Evolutionary conservation across 2,797 vertebrate genomes (phyloP).

Genomic region (Anniella stebbinsi): DNA sequence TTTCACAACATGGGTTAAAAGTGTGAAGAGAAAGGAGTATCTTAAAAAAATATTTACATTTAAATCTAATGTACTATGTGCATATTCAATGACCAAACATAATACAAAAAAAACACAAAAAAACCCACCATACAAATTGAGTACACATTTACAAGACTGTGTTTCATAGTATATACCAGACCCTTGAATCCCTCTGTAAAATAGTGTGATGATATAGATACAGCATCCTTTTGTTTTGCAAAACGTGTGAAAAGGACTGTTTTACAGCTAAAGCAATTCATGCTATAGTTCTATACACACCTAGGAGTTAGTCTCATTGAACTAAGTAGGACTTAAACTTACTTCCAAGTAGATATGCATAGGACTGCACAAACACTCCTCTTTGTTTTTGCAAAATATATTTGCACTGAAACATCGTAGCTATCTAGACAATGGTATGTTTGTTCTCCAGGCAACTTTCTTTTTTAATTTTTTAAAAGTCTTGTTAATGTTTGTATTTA

Average conservation of each 20-base stretch:
- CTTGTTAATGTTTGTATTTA: background rate
- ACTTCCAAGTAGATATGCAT: too few relatives aligned
- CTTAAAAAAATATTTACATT: background rate
- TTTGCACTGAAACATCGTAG: background rate
- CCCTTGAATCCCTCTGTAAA: background rate
- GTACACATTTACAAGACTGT: background rate
- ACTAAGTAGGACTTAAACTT: too few relatives aligned
- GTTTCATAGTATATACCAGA: background rate
- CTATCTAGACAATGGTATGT: background rate
- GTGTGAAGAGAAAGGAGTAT: background rate
- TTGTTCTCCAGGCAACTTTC: background rate
- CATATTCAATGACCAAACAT: background rate
- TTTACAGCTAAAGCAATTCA: background rate
- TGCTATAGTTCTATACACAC: background rate
- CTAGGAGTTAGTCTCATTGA: too few relatives aligned
- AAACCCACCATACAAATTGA: background rate
- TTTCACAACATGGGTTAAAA: rapidly evolving
- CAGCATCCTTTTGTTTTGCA: background rate
- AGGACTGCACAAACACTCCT: background rate
- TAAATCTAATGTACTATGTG: background rate
- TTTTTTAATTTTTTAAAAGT: background rate
- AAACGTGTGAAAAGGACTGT: too few relatives aligned
- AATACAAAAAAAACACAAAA: background rate
- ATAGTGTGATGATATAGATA: background rate
- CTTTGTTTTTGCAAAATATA: background rate